Percentiles rank a stretch among this genome's conserved stretches.
Conservation (phyloP, 2,797 vertebrate species). For the Fratercula arctica region DNA sequence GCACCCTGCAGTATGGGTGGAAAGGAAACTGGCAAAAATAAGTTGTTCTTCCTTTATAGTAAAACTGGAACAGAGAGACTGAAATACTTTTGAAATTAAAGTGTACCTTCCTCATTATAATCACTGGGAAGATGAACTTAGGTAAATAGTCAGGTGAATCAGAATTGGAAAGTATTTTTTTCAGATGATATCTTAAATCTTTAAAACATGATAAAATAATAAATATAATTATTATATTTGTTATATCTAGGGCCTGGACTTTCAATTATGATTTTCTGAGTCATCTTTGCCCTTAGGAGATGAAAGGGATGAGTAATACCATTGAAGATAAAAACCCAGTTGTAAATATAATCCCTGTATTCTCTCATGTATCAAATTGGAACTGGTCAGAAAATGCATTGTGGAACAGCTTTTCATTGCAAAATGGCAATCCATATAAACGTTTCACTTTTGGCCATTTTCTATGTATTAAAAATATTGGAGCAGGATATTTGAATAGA, state of each 20-base stretch:
- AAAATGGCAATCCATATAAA: not conserved
- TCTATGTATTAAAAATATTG: not conserved
- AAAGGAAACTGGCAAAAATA: not conserved
- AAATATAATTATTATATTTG: not conserved
- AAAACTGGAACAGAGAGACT: not conserved
- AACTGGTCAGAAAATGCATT: slow-evolving; percentile 1
- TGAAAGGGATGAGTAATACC: not conserved
- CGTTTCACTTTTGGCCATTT: not conserved
- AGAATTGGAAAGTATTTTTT: not conserved
- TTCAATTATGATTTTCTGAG: slow-evolving; percentile 15
- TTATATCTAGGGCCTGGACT: not conserved
- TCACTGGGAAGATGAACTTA: not conserved
- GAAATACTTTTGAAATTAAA: not conserved
- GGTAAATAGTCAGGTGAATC: not conserved
- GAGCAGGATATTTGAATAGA: not conserved
- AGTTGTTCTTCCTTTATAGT: not conserved
- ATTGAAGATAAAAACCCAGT: not conserved
- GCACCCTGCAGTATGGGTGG: not conserved
- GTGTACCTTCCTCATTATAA: not conserved
- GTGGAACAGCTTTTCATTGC: not conserved
- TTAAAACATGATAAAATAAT: not conserved
- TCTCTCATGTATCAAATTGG: not conserved
- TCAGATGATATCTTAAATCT: not conserved
- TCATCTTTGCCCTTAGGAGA: not conserved
- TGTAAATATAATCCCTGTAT: slow-evolving; percentile 20